Evolutionary conservation across 2,888 invertebrate genomes (phyloP), one percentile per base, ranked within the genome.

Genomic region (Dynastes grantii): DNA sequence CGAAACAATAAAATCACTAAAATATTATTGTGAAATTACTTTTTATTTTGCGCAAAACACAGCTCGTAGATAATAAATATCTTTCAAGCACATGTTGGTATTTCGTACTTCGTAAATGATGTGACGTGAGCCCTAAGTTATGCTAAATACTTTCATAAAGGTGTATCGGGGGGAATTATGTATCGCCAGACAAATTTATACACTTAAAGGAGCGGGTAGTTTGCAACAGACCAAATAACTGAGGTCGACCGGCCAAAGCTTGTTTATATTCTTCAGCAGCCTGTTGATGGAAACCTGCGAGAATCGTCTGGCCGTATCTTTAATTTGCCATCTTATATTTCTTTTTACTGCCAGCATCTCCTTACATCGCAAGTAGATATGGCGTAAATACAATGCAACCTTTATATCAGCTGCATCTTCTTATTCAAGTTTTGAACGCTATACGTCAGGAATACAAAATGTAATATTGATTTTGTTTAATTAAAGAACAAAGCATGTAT

Each of bases 1-100:
- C 88, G 84, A 88, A 89, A 89, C 88, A 89, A 89, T 89, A 89
- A 89, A 89, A 88, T 89, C 87, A 87, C 88, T 89, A 87, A 89
- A 88, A 89, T 89, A 89, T 89, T 88, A 89, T 88, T 88, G 88
- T 88, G 87, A 88, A 88, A 88, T 87, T 86, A 84, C 84, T 86
- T 87, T 88, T 88, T 87, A 86, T 87, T 87, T 86, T 84, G 83
- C 85, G 82, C 84, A 85, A 84, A 87, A 88, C 88, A 88, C 85
- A 87, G 64, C 81, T 76, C 77, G 79, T 84, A 83, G 84, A 84
- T 84, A 85, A 88, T 88, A 88, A 88, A 88, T 88, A 87, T 85
- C 83, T 82, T 79, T 81, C 84, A 83, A 85, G 87, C 86, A 86
- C 85, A 86, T 86, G 86, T 85, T 84, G 82, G 83, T 83, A 83